These are phyloP conservation scores for Pluvianellus socialis DNA, from an alignment of 2,113 vertebrate species.

Conservation along the genomic window DNA sequence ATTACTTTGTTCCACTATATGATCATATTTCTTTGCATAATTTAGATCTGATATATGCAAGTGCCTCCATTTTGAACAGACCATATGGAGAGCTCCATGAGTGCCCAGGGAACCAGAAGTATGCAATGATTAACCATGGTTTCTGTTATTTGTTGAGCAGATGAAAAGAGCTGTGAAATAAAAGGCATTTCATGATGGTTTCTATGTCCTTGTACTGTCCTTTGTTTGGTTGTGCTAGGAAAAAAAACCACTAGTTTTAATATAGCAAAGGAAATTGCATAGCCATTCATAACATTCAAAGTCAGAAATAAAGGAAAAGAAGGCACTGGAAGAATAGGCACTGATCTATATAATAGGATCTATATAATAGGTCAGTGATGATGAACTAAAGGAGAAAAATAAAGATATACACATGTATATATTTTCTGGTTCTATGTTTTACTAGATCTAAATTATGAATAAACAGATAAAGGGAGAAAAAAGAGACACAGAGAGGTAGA, in stretches of 20 bases:
- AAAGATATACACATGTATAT: background rate
- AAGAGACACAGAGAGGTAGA: background rate
- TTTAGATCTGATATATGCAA: conserved; percentile 72
- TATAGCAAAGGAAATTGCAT: conserved; percentile 36
- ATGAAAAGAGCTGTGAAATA: conserved; percentile 71
- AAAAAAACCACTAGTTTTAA: conserved; percentile 8
- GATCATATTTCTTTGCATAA: conserved; percentile 69
- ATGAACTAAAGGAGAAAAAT: background rate
- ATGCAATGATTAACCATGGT: conserved; percentile 64
- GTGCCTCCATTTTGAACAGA: conserved; percentile 66
- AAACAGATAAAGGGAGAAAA: background rate
- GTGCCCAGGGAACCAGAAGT: conserved; percentile 69
- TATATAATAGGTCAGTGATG: background rate
- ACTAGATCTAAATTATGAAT: background rate
- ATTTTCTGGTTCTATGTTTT: background rate
- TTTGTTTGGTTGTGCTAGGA: conserved; percentile 58
- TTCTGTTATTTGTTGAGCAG: conserved; percentile 70
- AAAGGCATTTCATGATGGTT: conserved; percentile 65
- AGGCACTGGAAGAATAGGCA: background rate
- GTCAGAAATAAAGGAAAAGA: conserved; percentile 32
- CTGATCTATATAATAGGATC: background rate
- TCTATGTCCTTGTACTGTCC: conserved; percentile 71
- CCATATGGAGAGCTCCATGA: conserved; percentile 75
- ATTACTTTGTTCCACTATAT: conserved; percentile 66
- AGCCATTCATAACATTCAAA: conserved; percentile 3